Conservation (phyloP, 2,797 vertebrate species). For the Coregonus ussuriensis region DNA sequence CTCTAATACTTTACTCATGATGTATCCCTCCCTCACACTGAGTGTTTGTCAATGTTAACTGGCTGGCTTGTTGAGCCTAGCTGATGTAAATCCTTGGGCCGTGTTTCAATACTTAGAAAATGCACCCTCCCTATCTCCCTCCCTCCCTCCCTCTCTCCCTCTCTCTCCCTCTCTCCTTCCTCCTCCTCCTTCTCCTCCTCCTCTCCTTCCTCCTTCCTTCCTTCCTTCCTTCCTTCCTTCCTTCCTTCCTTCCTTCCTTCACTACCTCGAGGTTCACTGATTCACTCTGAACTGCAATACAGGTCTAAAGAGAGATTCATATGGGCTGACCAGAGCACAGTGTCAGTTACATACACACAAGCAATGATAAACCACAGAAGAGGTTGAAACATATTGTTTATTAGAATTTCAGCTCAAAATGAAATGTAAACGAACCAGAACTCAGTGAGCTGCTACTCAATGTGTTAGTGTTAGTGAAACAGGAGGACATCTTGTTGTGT, state of each 20-base stretch:
- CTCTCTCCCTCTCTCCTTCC: constrained; percentile 15
- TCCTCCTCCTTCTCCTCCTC: not conserved
- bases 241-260: not conserved
- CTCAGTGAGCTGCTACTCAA: constrained; percentile 27
- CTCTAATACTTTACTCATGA: constrained; percentile 30
- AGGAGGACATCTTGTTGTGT: not conserved
- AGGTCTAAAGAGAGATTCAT: not conserved
- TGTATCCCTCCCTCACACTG: not conserved
- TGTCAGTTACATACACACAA: constrained; percentile 4
- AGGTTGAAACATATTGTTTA: constrained; percentile 58
- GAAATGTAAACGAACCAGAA: constrained; percentile 55
- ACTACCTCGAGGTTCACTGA: constrained; percentile 2
- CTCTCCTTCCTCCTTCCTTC: too few relatives aligned
- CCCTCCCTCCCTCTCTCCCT: constrained; percentile 7
- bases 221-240: not conserved
- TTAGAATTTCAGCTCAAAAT: constrained; percentile 45
- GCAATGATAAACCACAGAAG: constrained; percentile 24
- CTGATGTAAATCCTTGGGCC: not conserved
- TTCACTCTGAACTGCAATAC: not conserved
- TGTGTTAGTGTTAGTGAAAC: constrained; percentile 40
- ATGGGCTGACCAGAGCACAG: not conserved
- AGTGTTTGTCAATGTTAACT: not conserved
- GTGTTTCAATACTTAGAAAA: constrained; percentile 11
- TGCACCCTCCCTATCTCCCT: constrained; percentile 14
- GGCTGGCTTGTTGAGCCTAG: constrained; percentile 10